Evolutionary conservation across 2,888 invertebrate genomes (phyloP).

Genomic region (Macrosoma leucophasiata): DNA sequence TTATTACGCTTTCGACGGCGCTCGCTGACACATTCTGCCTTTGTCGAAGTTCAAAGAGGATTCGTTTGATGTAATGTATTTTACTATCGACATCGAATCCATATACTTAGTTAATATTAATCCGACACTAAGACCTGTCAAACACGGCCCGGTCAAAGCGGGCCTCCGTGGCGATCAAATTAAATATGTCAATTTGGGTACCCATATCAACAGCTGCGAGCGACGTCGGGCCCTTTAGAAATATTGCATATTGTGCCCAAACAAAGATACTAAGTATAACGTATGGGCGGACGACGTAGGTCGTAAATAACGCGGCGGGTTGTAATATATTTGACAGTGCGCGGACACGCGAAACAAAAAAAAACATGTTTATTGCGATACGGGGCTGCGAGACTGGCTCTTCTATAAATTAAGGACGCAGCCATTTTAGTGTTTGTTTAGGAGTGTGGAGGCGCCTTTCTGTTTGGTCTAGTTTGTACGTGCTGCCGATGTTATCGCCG

Average conservation of each 20-base stretch:
- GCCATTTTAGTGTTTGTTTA: constrained; percentile 56
- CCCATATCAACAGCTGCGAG: constrained; percentile 75
- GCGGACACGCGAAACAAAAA: constrained; percentile 75
- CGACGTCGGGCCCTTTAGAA: constrained; percentile 73
- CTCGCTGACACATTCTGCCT: constrained; percentile 62
- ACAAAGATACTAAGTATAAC: constrained; percentile 77
- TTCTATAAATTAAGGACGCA: constrained; percentile 57
- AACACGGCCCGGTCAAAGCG: constrained; percentile 52
- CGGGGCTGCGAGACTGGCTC: too few species aligned
- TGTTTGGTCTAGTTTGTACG: constrained; percentile 25
- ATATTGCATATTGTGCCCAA: constrained; percentile 77
- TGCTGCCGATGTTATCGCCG: constrained; percentile 29
- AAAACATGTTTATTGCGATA: constrained; percentile 74
- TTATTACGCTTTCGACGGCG: constrained; percentile 64
- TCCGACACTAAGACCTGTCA: constrained; percentile 74
- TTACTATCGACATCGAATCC: constrained; percentile 58
- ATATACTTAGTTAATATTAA: constrained; percentile 67
- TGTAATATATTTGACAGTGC: constrained; percentile 76
- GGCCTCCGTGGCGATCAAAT: constrained; percentile 73
- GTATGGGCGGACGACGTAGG: constrained; percentile 74
- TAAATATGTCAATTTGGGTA: constrained; percentile 76
- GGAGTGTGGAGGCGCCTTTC: constrained; percentile 31
- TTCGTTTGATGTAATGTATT: constrained; percentile 53
- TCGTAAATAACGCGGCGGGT: constrained; percentile 74
- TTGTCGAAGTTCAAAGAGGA: constrained; percentile 61